Evolutionary conservation across 2,797 vertebrate species (phyloP).

Genomic region (Harpagifer antarcticus): DNA sequence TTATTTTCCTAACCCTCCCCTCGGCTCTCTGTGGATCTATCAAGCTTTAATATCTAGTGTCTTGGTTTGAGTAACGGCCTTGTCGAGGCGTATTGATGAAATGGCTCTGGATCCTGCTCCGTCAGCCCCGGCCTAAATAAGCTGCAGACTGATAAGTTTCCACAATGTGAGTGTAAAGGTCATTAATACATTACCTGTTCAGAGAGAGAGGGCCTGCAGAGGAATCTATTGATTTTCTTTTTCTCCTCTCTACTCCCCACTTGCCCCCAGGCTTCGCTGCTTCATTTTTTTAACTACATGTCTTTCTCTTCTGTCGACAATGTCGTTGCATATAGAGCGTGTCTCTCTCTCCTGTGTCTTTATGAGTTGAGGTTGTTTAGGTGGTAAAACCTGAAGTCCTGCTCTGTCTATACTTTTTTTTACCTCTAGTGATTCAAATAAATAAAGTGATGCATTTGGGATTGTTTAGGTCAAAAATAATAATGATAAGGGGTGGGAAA

Average conservation of each 20-base stretch:
- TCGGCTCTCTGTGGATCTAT: conserved; percentile 78
- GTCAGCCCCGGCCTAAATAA: conserved; percentile 84
- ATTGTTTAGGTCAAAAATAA: too few species aligned
- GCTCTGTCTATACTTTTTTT: neutral
- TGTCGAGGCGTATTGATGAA: conserved; percentile 86
- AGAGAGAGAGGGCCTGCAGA: conserved; percentile 58
- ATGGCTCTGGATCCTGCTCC: conserved; percentile 80
- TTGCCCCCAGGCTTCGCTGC: conserved; percentile 29
- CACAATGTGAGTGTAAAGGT: conserved; percentile 87
- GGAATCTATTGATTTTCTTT: conserved; percentile 79
- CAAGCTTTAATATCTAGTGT: conserved; percentile 86
- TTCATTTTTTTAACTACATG: conserved; percentile 15
- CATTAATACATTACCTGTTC: conserved; percentile 88
- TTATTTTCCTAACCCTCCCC: conserved; percentile 15
- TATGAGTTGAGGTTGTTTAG: neutral
- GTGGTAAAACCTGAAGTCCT: neutral
- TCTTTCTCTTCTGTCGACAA: conserved; percentile 40
- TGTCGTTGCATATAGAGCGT: conserved; percentile 46
- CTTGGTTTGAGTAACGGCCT: conserved; percentile 86
- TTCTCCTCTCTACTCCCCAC: conserved; percentile 25
- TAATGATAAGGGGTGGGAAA: too few species aligned
- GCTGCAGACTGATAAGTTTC: conserved; percentile 86
- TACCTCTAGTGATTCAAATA: neutral
- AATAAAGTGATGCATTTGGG: neutral
- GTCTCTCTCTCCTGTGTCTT: neutral